Percentiles rank a stretch among this genome's conserved stretches.
phyloP scores from a whole-genome alignment of 2,888 invertebrate genomes.

The Sinodicranocentrus sp. region DNA sequence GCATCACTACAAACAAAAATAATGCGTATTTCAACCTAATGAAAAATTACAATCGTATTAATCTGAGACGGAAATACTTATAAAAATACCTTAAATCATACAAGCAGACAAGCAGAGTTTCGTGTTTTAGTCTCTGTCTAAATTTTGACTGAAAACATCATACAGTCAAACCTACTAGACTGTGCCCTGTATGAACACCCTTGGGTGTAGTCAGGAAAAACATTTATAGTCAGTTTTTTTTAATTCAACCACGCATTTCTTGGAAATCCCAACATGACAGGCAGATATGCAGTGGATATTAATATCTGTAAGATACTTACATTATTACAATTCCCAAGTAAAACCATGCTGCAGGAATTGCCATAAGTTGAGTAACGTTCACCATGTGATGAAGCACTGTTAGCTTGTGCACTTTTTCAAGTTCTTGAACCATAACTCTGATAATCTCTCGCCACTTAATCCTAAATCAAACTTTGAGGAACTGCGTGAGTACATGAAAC shows the following conservation, averaged over 20 bases:
- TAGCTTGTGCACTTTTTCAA: not conserved
- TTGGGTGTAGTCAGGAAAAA: not conserved
- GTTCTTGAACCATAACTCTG: conserved; percentile 7
- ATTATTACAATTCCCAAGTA: no score
- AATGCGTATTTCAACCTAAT: no score
- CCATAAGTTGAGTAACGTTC: not conserved
- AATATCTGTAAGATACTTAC: not conserved
- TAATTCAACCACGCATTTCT: conserved; percentile 1
- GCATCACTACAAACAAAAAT: no score
- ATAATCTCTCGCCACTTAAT: not conserved
- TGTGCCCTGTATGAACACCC: no score
- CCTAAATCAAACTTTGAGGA: conserved; percentile 2
- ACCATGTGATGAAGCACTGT: not conserved
- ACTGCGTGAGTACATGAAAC: not conserved
- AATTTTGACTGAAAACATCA: not conserved
- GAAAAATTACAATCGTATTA: no score
- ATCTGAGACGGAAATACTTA: no score
- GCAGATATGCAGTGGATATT: not conserved
- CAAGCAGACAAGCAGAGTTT: no score
- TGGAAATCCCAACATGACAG: not conserved
- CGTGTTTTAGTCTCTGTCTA: not conserved
- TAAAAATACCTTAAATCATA: no score
- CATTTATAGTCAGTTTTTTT: not conserved
- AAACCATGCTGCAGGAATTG: not conserved
- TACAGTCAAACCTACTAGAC: no score